Conservation (phyloP, 2,113 vertebrate genomes). For the Xerus inauris region DNA sequence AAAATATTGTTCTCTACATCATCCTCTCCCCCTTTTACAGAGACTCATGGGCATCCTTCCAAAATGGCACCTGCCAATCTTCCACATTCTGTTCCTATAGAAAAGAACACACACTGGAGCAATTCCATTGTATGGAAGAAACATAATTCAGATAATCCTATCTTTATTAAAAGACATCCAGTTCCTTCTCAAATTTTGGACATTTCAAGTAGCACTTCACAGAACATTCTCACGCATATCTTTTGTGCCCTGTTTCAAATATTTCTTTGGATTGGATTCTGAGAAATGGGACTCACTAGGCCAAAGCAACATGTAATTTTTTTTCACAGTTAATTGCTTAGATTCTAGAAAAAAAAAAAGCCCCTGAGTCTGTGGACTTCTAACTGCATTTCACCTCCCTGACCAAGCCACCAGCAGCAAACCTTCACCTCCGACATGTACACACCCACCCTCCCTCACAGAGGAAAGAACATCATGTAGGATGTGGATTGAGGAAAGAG, state of each 20-base stretch:
- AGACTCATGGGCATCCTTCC: not conserved
- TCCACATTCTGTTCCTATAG: not conserved
- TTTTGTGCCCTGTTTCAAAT: not conserved
- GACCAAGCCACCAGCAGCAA: not conserved
- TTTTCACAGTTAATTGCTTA: slow-evolving; percentile 12
- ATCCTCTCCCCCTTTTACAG: not conserved
- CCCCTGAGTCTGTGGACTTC: not conserved
- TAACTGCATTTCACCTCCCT: not conserved
- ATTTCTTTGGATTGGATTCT: slow-evolving; percentile 32
- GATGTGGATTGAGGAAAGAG: not conserved
- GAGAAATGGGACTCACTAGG: slow-evolving; percentile 31
- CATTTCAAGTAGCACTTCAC: not conserved
- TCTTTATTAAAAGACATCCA: not conserved
- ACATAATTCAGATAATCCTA: not conserved
- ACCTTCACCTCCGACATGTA: not conserved
- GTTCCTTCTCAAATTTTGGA: not conserved
- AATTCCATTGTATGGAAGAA: no score
- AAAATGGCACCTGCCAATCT: not conserved
- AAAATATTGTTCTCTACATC: not conserved
- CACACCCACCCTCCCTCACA: not conserved
- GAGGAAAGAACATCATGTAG: not conserved
- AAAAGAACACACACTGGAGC: not conserved
- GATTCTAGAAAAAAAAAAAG: slow-evolving; percentile 1
- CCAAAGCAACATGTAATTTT: slow-evolving; percentile 27
- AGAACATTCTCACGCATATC: not conserved